Conservation (phyloP, 2,797 vertebrate genomes). For the Bufotes viridis region DNA sequence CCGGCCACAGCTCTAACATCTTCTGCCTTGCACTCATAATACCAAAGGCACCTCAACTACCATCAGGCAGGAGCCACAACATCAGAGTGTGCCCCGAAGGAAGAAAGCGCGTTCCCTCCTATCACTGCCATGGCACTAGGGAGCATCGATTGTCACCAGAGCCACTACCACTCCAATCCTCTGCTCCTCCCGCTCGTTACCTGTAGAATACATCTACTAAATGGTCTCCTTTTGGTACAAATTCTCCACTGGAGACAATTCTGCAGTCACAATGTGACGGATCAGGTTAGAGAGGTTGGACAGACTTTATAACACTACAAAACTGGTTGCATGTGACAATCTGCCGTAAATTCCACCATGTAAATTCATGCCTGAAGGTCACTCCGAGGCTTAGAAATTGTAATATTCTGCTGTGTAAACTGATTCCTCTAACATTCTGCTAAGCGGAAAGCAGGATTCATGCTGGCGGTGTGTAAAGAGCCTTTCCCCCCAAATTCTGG, state of each 20-base stretch:
- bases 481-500: neutral
- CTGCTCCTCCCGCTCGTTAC: neutral
- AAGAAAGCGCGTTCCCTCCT: too few relatives aligned
- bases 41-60: too few relatives aligned
- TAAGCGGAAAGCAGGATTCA: neutral
- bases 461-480: neutral
- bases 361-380: conserved; percentile 49
- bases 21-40: too few relatives aligned
- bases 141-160: too few relatives aligned
- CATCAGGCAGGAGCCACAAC: too few relatives aligned
- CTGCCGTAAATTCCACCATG: conserved; percentile 43
- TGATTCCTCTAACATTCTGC: conserved; percentile 21
- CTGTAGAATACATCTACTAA: neutral
- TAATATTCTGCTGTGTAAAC: conserved; percentile 26
- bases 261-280: conserved; percentile 1
- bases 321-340: conserved; percentile 25
- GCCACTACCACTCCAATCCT: too few relatives aligned
- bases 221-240: neutral
- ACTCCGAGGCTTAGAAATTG: conserved; percentile 16
- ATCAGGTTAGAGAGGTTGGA: conserved; percentile 43
- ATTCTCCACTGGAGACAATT: neutral
- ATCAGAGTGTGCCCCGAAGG: too few relatives aligned
- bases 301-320: conserved; percentile 6
- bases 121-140: too few relatives aligned
- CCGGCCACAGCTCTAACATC: too few relatives aligned